Conservation (phyloP, 2,888 invertebrate species). For the Acronicta psi region DNA sequence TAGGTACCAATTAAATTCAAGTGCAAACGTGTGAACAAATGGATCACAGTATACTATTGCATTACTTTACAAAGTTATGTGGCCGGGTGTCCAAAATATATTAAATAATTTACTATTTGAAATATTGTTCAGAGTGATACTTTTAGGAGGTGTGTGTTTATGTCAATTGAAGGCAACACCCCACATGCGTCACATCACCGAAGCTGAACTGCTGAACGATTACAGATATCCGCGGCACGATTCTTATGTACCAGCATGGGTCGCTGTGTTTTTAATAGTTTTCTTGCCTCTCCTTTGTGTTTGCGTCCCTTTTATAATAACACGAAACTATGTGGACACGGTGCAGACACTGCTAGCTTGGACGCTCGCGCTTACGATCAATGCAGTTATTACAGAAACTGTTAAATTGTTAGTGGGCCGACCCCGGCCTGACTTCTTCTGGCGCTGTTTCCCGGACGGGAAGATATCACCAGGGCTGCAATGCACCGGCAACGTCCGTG, state of each 20-base stretch:
- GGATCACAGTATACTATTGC: constrained; percentile 7
- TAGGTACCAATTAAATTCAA: constrained; percentile 27
- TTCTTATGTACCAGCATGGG: constrained; percentile 91
- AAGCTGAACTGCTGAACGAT: constrained; percentile 91
- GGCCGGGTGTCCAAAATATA: constrained; percentile 49
- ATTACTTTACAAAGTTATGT: constrained; percentile 51
- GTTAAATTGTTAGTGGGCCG: constrained; percentile 90
- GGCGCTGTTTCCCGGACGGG: constrained; percentile 94
- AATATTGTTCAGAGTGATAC: constrained; percentile 61
- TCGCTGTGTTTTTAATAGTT: constrained; percentile 90
- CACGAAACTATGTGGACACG: constrained; percentile 59
- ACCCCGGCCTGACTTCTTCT: constrained; percentile 95
- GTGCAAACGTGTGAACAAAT: constrained; percentile 10
- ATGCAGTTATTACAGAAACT: constrained; percentile 90
- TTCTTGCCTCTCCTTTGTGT: constrained; percentile 89
- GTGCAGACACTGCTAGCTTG: constrained; percentile 83
- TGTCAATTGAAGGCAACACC: constrained; percentile 90
- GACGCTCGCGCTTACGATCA: constrained; percentile 90
- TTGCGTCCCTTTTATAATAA: constrained; percentile 72
- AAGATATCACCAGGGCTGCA: constrained; percentile 77
- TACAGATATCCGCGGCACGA: constrained; percentile 92
- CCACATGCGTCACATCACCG: constrained; percentile 92
- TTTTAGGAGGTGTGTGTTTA: constrained; percentile 62
- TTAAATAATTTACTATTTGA: constrained; percentile 57
- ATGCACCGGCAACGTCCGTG: constrained; percentile 90